Conservation (phyloP, 1,140 invertebrate genomes). For the Tigriopus japonicus region DNA sequence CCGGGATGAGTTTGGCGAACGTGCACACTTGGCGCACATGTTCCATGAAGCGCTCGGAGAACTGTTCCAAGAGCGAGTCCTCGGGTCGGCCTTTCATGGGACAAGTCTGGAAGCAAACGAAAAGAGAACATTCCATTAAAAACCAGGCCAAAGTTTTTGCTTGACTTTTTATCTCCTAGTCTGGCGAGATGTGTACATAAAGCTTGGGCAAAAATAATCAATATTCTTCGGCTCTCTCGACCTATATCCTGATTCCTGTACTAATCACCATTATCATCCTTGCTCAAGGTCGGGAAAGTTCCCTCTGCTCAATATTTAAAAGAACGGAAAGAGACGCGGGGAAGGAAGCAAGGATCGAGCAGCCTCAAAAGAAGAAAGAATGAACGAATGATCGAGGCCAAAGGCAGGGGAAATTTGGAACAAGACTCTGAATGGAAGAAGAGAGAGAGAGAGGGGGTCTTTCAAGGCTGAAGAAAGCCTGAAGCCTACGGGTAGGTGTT, state of each 20-base stretch:
- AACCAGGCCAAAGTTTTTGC: too few species aligned
- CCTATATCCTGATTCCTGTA: too few species aligned
- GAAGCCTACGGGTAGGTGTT: too few species aligned
- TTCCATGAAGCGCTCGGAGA: slow-evolving; percentile 13
- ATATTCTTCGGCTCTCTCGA: too few species aligned
- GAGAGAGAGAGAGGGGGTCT: background rate
- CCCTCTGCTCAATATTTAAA: too few species aligned
- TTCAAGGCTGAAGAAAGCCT: background rate
- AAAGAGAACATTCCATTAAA: slow-evolving; percentile 22
- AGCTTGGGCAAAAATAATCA: too few species aligned
- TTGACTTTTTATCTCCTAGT: too few species aligned
- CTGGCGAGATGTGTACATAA: too few species aligned
- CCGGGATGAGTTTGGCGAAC: slow-evolving; percentile 91
- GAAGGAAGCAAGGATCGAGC: too few species aligned
- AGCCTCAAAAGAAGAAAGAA: background rate
- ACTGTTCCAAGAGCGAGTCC: slow-evolving; percentile 19
- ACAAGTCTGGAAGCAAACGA: slow-evolving; percentile 65
- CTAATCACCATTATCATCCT: too few species aligned
- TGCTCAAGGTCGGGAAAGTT: too few species aligned
- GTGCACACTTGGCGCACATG: slow-evolving; percentile 48
- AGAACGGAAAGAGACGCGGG: too few species aligned
- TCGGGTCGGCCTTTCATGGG: slow-evolving; percentile 71
- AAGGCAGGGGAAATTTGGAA: background rate
- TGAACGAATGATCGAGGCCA: background rate
- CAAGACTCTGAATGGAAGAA: background rate